These are phyloP conservation scores for Stictocephala bisonia DNA, from an alignment of 2,888 invertebrate species.

Conservation along the genomic window DNA sequence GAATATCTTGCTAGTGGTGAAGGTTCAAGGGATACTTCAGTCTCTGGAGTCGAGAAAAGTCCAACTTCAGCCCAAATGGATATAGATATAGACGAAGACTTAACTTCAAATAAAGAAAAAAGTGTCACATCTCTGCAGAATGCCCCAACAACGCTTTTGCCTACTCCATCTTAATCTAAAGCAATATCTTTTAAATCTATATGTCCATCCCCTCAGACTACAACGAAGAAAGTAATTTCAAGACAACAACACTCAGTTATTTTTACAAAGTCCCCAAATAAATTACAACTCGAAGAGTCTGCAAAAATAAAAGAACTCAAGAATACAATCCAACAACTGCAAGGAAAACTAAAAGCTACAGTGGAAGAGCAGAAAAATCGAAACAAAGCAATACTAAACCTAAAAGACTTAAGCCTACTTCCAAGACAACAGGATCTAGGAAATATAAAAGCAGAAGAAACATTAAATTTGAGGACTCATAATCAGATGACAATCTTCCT, in stretches of 20 bases:
- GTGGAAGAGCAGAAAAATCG: neutral
- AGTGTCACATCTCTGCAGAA: too few relatives aligned
- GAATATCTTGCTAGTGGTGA: neutral
- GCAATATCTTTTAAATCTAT: conserved; percentile 1
- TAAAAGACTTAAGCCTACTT: neutral
- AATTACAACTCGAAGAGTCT: neutral
- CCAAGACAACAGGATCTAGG: neutral
- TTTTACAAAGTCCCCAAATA: conserved; percentile 5
- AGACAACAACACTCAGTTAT: conserved; percentile 26
- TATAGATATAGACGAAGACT: neutral
- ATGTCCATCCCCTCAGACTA: conserved; percentile 7
- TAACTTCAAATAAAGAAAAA: too few relatives aligned
- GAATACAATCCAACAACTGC: neutral
- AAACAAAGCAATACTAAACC: neutral
- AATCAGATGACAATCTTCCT: neutral
- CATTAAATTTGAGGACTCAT: neutral
- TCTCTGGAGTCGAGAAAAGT: neutral
- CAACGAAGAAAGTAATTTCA: neutral
- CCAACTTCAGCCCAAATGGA: neutral
- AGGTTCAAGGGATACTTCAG: too few relatives aligned
- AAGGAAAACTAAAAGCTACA: neutral
- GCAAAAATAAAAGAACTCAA: conserved; percentile 11
- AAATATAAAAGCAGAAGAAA: neutral
- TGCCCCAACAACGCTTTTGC: neutral
- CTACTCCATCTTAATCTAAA: neutral